These are phyloP conservation scores for Oligia strigilis DNA, from an alignment of 2,888 invertebrate species.

Conservation along the genomic window DNA sequence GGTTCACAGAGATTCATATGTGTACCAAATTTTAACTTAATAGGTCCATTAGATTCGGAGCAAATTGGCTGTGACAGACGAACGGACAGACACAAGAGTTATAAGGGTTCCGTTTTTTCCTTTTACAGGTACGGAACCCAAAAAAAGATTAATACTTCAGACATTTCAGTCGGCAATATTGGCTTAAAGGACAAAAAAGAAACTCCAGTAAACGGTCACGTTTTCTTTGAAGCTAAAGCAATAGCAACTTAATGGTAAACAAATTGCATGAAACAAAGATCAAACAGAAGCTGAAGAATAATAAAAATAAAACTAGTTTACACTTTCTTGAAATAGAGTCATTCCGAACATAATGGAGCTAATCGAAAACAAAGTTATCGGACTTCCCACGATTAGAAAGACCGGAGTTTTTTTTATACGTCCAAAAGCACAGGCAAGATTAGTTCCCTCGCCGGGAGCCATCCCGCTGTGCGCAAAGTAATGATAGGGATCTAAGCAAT, in stretches of 20 bases:
- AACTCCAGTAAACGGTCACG: conserved; percentile 50
- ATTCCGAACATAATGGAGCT: conserved; percentile 77
- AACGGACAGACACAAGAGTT: no score
- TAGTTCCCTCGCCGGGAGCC: conserved; percentile 83
- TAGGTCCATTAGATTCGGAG: no score
- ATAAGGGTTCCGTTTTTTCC: no score
- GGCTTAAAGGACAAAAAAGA: conserved; percentile 38
- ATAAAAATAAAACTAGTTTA: conserved; percentile 42
- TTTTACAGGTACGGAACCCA: no score
- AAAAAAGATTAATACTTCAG: background rate
- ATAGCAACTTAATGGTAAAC: conserved; percentile 47
- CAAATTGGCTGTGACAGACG: no score
- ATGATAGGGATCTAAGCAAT: conserved; percentile 88
- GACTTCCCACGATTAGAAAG: conserved; percentile 80
- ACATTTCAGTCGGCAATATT: conserved; percentile 11
- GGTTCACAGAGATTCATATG: no score
- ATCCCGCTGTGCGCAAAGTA: conserved; percentile 81
- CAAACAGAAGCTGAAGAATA: conserved; percentile 48
- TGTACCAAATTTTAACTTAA: no score
- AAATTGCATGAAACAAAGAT: conserved; percentile 56
- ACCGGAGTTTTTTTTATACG: conserved; percentile 72
- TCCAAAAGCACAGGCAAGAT: conserved; percentile 74
- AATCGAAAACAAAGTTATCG: conserved; percentile 72
- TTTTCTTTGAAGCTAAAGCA: conserved; percentile 36
- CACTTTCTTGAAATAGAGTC: conserved; percentile 75